Evolutionary conservation across 2,113 vertebrate genomes (phyloP), one percentile per base, ranked within the genome.

Genomic region (Gymnocephalus cernua): DNA sequence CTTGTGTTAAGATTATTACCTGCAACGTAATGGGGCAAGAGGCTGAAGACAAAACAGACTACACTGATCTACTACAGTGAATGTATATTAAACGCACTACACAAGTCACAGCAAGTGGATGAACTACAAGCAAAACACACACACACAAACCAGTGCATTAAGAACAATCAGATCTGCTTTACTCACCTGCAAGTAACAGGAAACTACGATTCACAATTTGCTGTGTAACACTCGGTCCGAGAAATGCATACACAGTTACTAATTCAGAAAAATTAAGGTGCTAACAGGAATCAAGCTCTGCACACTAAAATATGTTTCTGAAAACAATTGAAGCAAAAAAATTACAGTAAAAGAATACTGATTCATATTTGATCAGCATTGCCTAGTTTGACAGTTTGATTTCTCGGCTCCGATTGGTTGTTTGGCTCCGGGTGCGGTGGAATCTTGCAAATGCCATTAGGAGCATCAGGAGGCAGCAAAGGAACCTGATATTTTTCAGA

Each of bases 151-250:
- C 15, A 44, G n/a, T 16, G 4, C 4, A 18, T 6, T 14, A 18
- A 70, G 58, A 29, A 45, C 23, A 8, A 4, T 38, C 45, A 4
- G 10, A 53, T 61, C 25, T 25, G n/a, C 25, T 47, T 14, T 67
- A 88, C 85, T 85, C 80, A 87, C 79, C 72, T 35, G 21, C 12
- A 48, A 63, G 47, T 53, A 57, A 62, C 71, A 67, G 59, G 29
- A 67, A 73, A 58, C 41, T 74, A 16, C 64, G 32, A 45, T 11
- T 77, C 54, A 25, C 14, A 65, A 75, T 29, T 21, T 2, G 35
- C 61, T 66, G 58, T 18, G 41, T 8, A 57, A 51, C 5, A 50
- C 53, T 62, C 10, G 3, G 45, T 61, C 27, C 3, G 1, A 78
- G 27, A 80, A 54, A 19, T 35, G 12, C 47, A 71, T 4, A 71